Conservation (phyloP, 2,113 vertebrate genomes). For the Clarias batrachus region DNA sequence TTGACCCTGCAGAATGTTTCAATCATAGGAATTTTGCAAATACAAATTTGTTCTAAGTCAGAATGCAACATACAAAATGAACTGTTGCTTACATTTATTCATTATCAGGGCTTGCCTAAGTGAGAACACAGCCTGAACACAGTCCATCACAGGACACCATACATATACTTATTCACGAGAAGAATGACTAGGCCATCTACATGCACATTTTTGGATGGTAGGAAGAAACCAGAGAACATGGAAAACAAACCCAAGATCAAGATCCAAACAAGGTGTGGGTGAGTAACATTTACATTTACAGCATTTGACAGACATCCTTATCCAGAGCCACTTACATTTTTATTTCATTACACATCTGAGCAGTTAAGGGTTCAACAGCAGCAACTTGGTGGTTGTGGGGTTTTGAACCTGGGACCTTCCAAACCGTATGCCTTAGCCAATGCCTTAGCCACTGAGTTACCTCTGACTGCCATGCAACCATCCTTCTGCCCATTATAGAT, state of each 20-base stretch:
- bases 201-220: background rate
- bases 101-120: background rate
- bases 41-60: background rate
- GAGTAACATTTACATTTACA: too few relatives aligned
- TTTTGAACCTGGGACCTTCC: too few relatives aligned
- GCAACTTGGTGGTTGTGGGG: too few relatives aligned
- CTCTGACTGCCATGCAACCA: background rate
- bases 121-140: background rate
- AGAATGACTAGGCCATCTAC: background rate
- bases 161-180: background rate
- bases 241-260: background rate
- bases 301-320: too few relatives aligned
- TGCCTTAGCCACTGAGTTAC: too few relatives aligned
- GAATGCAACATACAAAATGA: background rate
- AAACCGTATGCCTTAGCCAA: too few relatives aligned
- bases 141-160: background rate
- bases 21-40: background rate
- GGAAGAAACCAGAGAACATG: background rate
- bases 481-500: background rate
- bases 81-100: background rate
- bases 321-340: too few relatives aligned
- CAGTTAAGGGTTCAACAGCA: too few relatives aligned
- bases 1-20: background rate
- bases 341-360: too few relatives aligned
- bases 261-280: too few relatives aligned